These are phyloP conservation scores for Falco berigora DNA, from an alignment of 2,797 vertebrate species.

Conservation along the genomic window DNA sequence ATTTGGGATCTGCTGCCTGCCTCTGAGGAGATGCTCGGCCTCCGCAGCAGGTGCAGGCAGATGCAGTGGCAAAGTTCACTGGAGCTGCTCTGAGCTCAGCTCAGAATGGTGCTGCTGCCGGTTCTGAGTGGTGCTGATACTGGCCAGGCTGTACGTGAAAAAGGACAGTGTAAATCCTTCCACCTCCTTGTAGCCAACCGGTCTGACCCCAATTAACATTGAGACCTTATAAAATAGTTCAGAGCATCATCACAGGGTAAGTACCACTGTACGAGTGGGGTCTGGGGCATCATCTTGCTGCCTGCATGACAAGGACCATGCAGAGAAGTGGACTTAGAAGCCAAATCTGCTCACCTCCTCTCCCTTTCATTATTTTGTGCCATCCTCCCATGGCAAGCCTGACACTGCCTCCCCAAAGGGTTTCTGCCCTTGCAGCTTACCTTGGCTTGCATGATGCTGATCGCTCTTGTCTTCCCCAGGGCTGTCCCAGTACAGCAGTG, in stretches of 20 bases:
- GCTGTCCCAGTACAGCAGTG: constrained; percentile 91
- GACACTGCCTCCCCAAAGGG: fast-evolving
- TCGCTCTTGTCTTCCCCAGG: constrained; percentile 65
- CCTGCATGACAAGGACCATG: background rate
- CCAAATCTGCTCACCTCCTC: background rate
- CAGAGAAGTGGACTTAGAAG: background rate
- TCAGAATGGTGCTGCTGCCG: background rate
- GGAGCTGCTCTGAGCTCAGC: background rate
- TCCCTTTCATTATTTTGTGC: background rate
- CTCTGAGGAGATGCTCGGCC: background rate
- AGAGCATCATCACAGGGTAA: background rate
- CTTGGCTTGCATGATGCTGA: background rate
- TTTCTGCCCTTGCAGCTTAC: background rate
- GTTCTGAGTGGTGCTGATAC: background rate
- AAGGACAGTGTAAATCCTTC: background rate
- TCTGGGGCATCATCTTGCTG: background rate
- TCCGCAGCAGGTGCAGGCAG: no score
- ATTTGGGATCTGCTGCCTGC: background rate
- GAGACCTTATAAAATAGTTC: background rate
- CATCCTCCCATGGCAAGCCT: background rate
- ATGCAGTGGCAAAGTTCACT: background rate
- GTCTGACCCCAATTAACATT: background rate
- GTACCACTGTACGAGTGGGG: fast-evolving
- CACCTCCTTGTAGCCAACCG: background rate
- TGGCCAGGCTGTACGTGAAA: background rate